phyloP scores from a whole-genome alignment of 1,140 invertebrate species.

The Latrodectus geometricus region DNA sequence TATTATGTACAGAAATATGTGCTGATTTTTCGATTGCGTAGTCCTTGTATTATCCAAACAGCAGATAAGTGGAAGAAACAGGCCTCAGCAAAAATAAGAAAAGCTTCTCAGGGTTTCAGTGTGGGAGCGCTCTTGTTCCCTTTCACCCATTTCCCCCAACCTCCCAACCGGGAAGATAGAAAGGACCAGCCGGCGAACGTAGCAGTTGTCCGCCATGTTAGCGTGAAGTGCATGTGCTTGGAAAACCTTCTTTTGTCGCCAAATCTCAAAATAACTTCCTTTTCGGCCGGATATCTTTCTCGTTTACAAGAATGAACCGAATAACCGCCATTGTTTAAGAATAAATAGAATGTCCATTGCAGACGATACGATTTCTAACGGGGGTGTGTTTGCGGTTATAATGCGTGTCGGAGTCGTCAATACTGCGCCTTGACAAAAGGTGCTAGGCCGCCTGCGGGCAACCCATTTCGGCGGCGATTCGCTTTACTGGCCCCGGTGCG shows the following conservation, averaged over 20 bases:
- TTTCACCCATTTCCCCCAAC: background rate
- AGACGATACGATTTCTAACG: background rate
- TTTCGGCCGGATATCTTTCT: background rate
- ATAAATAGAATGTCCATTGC: background rate
- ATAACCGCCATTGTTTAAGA: slow-evolving; percentile 6
- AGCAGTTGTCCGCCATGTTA: background rate
- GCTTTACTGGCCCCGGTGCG: slow-evolving; percentile 19
- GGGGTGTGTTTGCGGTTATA: slow-evolving; percentile 1
- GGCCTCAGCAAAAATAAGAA: no score
- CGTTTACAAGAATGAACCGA: background rate
- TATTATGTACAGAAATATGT: no score
- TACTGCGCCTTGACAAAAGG: slow-evolving; percentile 36
- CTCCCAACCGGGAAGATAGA: background rate
- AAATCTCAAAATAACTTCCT: background rate
- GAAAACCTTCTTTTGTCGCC: background rate
- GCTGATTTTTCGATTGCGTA: no score
- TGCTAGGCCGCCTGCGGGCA: slow-evolving; percentile 43
- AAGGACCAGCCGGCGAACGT: background rate
- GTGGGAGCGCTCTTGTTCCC: background rate
- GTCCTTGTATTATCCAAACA: no score
- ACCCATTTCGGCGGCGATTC: slow-evolving; percentile 5
- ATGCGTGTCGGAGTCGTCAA: background rate
- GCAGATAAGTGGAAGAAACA: no score
- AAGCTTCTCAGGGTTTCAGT: background rate
- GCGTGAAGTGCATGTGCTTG: background rate